Evolutionary conservation across 2,113 vertebrate species (phyloP), one percentile per base, ranked within the genome.

Genomic region (Felis chaus): DNA sequence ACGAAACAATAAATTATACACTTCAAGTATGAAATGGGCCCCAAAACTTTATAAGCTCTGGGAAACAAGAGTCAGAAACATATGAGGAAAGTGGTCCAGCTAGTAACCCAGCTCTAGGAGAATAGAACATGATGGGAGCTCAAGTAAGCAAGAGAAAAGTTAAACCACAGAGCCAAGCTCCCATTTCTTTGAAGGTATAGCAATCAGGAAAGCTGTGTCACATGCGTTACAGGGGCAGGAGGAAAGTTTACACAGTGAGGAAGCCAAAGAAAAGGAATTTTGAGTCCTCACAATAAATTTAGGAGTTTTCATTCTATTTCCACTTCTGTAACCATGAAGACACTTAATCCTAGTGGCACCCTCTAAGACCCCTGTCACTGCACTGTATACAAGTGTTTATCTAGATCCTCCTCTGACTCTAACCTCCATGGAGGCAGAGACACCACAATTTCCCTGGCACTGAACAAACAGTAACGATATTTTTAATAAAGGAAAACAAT

Each of bases 11-110:
- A 97, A 97, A 98, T 96, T 5, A 97, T 53, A 76, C 55, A 97
- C 91, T 98, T 98, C 91, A 94, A 92, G 50, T 91, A 61, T 45
- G 91, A 98, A 76, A 96, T 57, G 87, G 53, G 95, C 84, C 98
- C 96, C 91, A 7, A 86, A 73, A 95, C 82, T 96, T 95, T 84
- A 57, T 81, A 95, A 78, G 19, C 94, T 89, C 68, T 96, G 87
- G 82, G 7, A 89, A 98, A 95, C 29, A 36, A 94, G 91, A 97
- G 66, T 69, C 2, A 96, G 97, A 97, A 97, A 96, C 7, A 97
- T 94, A 89, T 83, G 94, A 93, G 78, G 83, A 61, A 85, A 92
- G 66, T 0, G 33, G 94, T 78, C 89, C 48, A 53, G 63, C 68
- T 50, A 83, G 74, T 39, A 97, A 73, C 71, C 79, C 80, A 71